Evolutionary conservation across 53 echinoderm and acorn worm genomes (phyloP).

Genomic region (Antedon mediterranea): DNA sequence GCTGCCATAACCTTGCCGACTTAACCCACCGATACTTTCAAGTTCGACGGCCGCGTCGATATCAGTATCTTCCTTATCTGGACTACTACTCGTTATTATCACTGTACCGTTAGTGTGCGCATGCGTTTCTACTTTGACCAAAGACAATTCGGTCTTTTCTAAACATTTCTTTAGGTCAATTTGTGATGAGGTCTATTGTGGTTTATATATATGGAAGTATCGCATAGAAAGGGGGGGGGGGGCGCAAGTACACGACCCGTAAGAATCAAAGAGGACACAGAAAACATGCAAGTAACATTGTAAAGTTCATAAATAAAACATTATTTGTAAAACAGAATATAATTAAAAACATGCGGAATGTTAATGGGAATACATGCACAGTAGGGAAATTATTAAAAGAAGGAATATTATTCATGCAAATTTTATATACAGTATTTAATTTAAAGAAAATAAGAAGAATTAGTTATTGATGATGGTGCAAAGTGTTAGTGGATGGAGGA

Average conservation of each 20-base stretch:
- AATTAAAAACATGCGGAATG: too few species aligned
- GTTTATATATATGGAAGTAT: background rate
- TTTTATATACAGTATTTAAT: too few species aligned
- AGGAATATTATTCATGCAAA: too few species aligned
- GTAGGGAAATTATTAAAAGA: too few species aligned
- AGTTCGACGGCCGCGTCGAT: slow-evolving; percentile 24
- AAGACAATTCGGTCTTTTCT: slow-evolving; percentile 8
- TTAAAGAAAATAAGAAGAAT: too few species aligned
- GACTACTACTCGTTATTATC: background rate
- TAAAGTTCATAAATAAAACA: too few species aligned
- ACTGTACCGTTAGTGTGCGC: slow-evolving; percentile 10
- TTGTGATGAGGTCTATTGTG: slow-evolving; percentile 49
- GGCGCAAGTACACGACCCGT: background rate
- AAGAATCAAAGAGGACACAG: background rate
- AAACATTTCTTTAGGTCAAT: slow-evolving; percentile 36
- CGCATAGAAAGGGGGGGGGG: too few species aligned
- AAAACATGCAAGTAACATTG: background rate
- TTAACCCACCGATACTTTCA: slow-evolving; percentile 62
- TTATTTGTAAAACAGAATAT: too few species aligned
- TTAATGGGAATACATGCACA: too few species aligned
- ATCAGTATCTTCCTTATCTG: background rate
- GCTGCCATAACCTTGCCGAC: slow-evolving; percentile 50
- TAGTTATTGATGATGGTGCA: too few species aligned
- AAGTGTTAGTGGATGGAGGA: too few species aligned
- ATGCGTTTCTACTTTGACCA: slow-evolving; percentile 4